Evolutionary conservation across 2,113 vertebrate genomes (phyloP), one percentile per base, ranked within the genome.

Genomic region (Lepus americanus): DNA sequence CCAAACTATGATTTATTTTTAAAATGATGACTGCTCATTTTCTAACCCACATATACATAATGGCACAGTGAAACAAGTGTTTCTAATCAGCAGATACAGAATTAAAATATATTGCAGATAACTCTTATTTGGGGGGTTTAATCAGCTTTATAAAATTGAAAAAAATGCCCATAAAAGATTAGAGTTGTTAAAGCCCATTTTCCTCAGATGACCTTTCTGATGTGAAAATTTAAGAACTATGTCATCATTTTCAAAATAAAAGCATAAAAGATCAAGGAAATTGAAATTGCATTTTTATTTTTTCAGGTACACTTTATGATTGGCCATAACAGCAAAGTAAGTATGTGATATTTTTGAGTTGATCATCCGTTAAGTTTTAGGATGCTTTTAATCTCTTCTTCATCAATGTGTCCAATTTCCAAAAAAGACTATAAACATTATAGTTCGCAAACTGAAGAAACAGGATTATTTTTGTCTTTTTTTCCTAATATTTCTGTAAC

Each of bases 211-310:
- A 79, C 1, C 61, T 94, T 96, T 95, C 87, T 88, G 81, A 96
- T 95, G 49, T 83, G 17, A 87, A 63, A 96, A 87, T 53, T 85
- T 55, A 87, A 95, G 95, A 97, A 0, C 39, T 74, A 81, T 92
- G 17, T 22, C 87, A 90, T 93, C 0, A n/a, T 87, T 97, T 96
- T 92, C 22, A 84, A 96, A 66, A 95, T 88, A 87, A 77, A 95
- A 95, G 87, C 83, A 86, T 96, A 97, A 95, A 95, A 95, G 5
- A 88, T 91, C 86, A 94, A 97, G 25, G 81, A 86, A 53, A 77
- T 63, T 95, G 36, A 93, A 97, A 98, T 84, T 95, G 73, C 36
- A 29, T 97, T 97, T 96, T 98, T 97, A 64, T 66, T 89, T 98
- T 94, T 92, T 36, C 22, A 64, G 90, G 78, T 94, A 51, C 64